Conservation (phyloP, 1,140 invertebrate genomes). For the Zelostemma sp. region DNA sequence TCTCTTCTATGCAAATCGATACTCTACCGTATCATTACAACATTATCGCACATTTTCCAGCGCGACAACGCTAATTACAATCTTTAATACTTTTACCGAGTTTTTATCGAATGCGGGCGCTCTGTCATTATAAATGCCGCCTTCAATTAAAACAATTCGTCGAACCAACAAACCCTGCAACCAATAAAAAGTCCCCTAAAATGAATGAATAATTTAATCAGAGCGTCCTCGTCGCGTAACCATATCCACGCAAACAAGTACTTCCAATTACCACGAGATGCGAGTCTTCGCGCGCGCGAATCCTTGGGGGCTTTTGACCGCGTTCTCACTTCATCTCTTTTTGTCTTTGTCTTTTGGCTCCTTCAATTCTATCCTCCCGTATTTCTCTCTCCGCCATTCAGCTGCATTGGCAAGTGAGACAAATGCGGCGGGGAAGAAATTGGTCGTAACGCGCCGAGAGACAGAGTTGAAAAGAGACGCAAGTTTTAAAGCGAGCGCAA, state of each 20-base stretch:
- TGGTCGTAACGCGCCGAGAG: conserved; percentile 55
- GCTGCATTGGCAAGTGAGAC: conserved; percentile 64
- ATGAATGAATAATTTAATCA: conserved; percentile 1
- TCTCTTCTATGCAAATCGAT: too few relatives aligned
- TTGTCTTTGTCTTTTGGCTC: conserved; percentile 19
- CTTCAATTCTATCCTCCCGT: conserved; percentile 9
- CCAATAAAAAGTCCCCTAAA: neutral
- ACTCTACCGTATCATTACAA: too few relatives aligned
- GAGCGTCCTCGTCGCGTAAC: neutral
- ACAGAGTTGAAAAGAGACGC: conserved; percentile 33
- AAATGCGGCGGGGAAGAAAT: conserved; percentile 65
- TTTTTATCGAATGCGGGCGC: neutral
- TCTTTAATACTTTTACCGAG: too few relatives aligned
- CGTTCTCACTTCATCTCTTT: conserved; percentile 8
- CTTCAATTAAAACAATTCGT: neutral
- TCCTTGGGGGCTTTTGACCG: conserved; percentile 9
- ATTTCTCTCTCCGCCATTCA: conserved; percentile 17
- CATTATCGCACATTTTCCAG: too few relatives aligned
- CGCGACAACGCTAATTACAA: too few relatives aligned
- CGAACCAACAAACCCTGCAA: neutral
- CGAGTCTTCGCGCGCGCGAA: neutral
- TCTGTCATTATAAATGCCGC: too few relatives aligned
- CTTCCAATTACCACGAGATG: neutral
- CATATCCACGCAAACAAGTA: neutral
- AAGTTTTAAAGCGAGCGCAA: conserved; percentile 12